Evolutionary conservation across 2,888 invertebrate genomes (phyloP), one percentile per base, ranked within the genome.

Genomic region (Tetranychus piercei): DNA sequence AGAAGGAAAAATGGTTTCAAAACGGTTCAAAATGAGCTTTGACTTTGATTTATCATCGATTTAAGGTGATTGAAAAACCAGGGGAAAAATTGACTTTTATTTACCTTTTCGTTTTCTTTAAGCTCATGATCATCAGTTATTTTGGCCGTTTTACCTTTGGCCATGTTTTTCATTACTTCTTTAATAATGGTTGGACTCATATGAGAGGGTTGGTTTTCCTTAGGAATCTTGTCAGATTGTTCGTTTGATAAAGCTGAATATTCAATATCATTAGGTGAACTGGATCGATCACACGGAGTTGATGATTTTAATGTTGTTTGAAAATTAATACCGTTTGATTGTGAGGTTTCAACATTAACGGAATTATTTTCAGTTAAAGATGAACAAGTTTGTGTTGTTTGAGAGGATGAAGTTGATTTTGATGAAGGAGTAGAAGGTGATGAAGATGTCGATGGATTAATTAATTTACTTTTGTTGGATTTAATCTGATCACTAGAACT

Each of bases 161-260:
- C 73, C 34, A 71, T 71, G 15, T 67, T 66, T 67, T 74, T 71
- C 34, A 73, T 70, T 20, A 73, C 70, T 64, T 74, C 73, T 65
- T 73, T 74, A 23, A 74, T 71, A 34, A 74, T 74, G 18, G 65
- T 64, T n/a, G 74, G 71, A 72, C 74, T 74, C 44, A 55, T 55
- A 55, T 34, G 55, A 55, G 55, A 55, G 0, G 34, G 34, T 34
- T 34, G 34, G 5, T 34, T 34, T 34, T 34, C 34, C 34, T 34
- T 3, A 34, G 34, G 34, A 34, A 34, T 34, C 0, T 34, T 34
- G 4, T 34, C 34, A 3, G 34, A 34, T 5, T 34, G 34, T 34
- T 34, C 34, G 34, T 34, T 34, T 34, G 34, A 34, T 34, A 34
- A 34, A 34, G 34, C 34, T 34, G 34, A 34, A 55, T 55, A 15